phyloP scores from a whole-genome alignment of 2,113 vertebrate genomes.

The Candoia aspera region DNA sequence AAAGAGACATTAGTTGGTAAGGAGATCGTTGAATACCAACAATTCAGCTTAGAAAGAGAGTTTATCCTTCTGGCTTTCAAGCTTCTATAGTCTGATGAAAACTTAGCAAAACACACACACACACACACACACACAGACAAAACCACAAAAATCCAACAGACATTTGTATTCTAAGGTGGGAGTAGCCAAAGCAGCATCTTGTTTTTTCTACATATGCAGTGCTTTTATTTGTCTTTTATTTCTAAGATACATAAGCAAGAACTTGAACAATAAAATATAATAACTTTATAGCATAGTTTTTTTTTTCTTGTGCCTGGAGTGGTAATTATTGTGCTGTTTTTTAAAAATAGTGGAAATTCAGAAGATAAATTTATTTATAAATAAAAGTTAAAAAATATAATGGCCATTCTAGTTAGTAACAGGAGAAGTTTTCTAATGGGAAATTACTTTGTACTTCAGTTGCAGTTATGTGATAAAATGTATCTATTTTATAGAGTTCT shows the following conservation, averaged over 20 bases:
- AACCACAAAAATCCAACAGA: not conserved
- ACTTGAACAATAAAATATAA: not conserved
- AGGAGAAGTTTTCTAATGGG: not conserved
- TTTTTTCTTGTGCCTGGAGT: not conserved
- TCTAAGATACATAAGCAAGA: not conserved
- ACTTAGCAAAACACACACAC: not conserved
- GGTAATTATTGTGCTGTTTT: not conserved
- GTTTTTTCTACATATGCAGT: not conserved
- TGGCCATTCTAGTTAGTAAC: not conserved
- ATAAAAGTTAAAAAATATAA: not conserved
- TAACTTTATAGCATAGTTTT: not conserved
- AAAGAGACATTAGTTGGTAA: not conserved
- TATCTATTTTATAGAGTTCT: constrained; percentile 68
- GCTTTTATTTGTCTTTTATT: not conserved
- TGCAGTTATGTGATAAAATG: not conserved
- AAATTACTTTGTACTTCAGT: not conserved
- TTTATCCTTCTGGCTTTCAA: not conserved
- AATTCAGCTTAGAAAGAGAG: not conserved
- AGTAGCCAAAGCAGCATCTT: not conserved
- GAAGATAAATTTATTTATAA: not conserved
- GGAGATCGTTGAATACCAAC: not conserved
- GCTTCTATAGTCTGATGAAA: not conserved
- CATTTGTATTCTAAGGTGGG: not conserved
- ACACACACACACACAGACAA: too few species aligned
- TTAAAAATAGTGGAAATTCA: not conserved